A percentile compares a stretch with the other conserved stretches of the same genome.
Conservation (phyloP, 2,797 vertebrate species). For the Crax fasciolata region DNA sequence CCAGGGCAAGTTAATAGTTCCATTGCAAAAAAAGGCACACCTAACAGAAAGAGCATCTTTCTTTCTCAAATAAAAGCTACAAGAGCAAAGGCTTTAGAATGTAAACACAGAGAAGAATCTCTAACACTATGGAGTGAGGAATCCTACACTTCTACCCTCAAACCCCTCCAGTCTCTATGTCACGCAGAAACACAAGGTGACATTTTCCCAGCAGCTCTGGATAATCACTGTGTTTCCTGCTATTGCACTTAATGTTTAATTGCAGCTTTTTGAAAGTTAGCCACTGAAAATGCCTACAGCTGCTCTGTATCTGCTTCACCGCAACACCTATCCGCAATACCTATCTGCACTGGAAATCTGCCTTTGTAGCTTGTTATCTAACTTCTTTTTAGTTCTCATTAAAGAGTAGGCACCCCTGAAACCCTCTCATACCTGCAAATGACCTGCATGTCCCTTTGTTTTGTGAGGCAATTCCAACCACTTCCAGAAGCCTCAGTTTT, state of each 20-base stretch:
- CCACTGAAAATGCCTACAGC: slow-evolving; percentile 27
- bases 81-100: not conserved
- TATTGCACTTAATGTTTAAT: not conserved
- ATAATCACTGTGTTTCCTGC: not conserved
- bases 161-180: not conserved
- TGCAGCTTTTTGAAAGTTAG: not conserved
- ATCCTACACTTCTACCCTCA: not conserved
- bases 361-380: not conserved
- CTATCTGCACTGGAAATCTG: not conserved
- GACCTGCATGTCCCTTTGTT: not conserved
- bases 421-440: accelerated
- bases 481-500: not conserved
- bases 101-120: not conserved
- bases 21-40: not conserved
- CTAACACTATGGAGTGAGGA: not conserved
- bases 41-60: not conserved
- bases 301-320: not conserved
- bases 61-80: not conserved
- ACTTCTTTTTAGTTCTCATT: not conserved
- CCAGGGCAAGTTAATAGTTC: not conserved
- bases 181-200: accelerated
- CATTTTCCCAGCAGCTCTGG: not conserved
- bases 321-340: not conserved
- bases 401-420: not conserved
- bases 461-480: not conserved